These are phyloP conservation scores for Caiman crocodilus DNA, from an alignment of 2,797 vertebrate genomes.

Conservation along the genomic window DNA sequence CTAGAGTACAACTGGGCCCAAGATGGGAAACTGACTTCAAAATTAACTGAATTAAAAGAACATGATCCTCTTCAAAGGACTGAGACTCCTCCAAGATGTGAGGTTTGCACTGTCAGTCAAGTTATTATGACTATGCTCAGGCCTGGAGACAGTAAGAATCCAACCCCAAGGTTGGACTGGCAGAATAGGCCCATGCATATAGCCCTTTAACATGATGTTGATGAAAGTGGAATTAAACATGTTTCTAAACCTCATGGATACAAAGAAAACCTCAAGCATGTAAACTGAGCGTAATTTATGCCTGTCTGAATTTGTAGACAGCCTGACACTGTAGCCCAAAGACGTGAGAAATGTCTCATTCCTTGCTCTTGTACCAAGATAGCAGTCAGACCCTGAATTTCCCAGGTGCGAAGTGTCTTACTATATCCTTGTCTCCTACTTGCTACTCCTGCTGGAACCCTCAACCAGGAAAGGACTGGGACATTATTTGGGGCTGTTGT, in stretches of 20 bases:
- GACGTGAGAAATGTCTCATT: not conserved
- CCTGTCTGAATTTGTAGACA: not conserved
- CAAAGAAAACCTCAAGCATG: not conserved
- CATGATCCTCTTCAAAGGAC: conserved; percentile 63
- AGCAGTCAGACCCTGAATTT: not conserved
- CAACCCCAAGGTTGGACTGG: not conserved
- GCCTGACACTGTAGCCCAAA: not conserved
- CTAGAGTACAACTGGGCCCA: conserved; percentile 26
- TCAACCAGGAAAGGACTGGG: not conserved
- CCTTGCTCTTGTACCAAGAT: not conserved
- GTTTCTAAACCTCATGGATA: not conserved
- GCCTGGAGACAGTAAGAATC: not conserved
- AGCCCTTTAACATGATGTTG: not conserved
- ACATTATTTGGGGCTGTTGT: not conserved
- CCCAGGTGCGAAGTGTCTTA: not conserved
- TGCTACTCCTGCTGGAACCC: not conserved
- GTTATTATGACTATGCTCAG: not conserved
- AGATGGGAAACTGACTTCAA: conserved; percentile 50
- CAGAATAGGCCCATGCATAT: not conserved
- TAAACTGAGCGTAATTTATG: not conserved
- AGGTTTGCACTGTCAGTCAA: not conserved
- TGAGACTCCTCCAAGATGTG: conserved; percentile 31
- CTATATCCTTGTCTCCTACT: not conserved
- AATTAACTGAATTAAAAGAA: conserved; percentile 62
- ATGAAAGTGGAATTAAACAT: not conserved